Evolutionary conservation across 2,113 vertebrate genomes (phyloP), one percentile per base, ranked within the genome.

Genomic region (cat (Felis catus)): DNA sequence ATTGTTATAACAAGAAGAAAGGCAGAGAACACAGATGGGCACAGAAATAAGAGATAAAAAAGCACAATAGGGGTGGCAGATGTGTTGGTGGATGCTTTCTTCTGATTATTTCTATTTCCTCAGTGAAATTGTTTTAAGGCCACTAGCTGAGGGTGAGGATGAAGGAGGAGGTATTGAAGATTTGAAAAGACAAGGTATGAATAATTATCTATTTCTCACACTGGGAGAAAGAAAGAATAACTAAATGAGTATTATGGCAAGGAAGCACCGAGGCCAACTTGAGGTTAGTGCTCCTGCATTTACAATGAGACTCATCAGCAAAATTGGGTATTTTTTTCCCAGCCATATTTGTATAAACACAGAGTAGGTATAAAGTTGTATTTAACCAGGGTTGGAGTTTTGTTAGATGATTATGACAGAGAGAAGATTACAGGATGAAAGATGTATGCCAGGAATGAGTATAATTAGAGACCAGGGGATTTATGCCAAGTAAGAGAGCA

Each of bases 61-160:
- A 23, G 11, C 51, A 74, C 16, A 71, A 12, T 0, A 11, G 4
- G 2, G 31, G n/a, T 45, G 4, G 79, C 29, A 58, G 15, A 25
- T 48, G 9, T 36, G 5, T 53, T 48, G 18, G 33, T 25, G 29
- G 11, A 10, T 88, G 11, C 18, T 93, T 21, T 71, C 7, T 58
- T 91, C 27, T 91, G 29, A 51, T 73, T 83, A 48, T 84, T 78
- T 91, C 33, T 61, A 15, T 61, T 84, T 94, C 94, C 61, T 93
- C 79, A 55, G 23, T 71, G 45, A 80, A 91, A 71, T 78, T n/a
- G 33, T 83, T 55, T 86, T 14, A 93, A 93, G 31, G 36, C 6
- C 41, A n/a, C 87, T 1, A 21, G 16, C 33, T 55, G 21, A 81
- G 71, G 31, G 4, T 84, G 7, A 78, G 25, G 70, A 55, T 66